A percentile compares a stretch with the other conserved stretches of the same genome.
Conservation (phyloP, 2,888 invertebrate genomes). For the Lasius platythorax region DNA sequence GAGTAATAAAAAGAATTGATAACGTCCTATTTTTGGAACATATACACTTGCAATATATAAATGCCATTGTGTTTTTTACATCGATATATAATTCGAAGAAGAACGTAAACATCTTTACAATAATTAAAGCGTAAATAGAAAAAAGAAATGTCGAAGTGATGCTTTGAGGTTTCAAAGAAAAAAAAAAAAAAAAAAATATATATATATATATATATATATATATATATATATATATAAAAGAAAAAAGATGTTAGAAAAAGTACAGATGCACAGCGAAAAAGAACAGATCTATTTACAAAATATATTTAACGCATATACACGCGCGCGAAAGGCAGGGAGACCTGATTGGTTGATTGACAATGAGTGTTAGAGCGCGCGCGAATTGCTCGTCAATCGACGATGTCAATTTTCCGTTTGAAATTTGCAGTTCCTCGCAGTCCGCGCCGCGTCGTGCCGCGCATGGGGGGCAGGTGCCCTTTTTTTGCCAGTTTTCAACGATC, state of each 20-base stretch:
- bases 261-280: background rate
- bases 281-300: background rate
- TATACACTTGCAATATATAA: background rate
- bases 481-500: constrained; percentile 1
- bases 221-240: too few relatives aligned
- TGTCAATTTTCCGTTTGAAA: constrained; percentile 69
- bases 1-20: background rate
- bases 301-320: background rate
- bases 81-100: background rate
- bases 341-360: constrained; percentile 67
- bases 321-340: constrained; percentile 15
- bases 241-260: background rate
- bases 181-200: too few relatives aligned
- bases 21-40: background rate
- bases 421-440: constrained; percentile 51
- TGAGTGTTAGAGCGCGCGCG: constrained; percentile 51
- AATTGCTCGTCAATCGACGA: constrained; percentile 66
- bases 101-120: too few relatives aligned
- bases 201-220: too few relatives aligned
- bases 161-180: too few relatives aligned
- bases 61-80: background rate
- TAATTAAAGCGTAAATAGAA: background rate
- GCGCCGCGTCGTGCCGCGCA: background rate
- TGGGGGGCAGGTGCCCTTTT: background rate
- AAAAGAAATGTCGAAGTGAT: too few relatives aligned